Evolutionary conservation across 2,888 invertebrate genomes (phyloP), one percentile per base, ranked within the genome.

Genomic region (Boloria euphrosyne): DNA sequence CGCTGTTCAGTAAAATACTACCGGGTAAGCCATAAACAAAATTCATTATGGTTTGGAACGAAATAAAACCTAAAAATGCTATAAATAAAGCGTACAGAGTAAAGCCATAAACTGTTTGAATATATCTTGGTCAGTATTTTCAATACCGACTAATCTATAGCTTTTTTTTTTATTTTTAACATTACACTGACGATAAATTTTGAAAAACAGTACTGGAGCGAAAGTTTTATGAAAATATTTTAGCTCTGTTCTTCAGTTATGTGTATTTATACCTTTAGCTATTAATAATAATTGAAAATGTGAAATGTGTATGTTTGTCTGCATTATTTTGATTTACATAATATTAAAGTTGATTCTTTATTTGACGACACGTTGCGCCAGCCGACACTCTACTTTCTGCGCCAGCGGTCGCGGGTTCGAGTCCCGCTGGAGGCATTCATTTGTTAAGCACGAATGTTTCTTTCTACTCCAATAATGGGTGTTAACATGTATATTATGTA

Each of bases 41-140:
- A 76, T 78, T 76, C 75, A 76, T 75, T 72, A 75, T 76, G 68
- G 66, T 69, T 72, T 67, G 73, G 68, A 53, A 27, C 47, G 58
- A 69, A 71, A 67, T 70, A 69, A 68, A 66, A 52, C 52, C 71
- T 74, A 74, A 73, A 74, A 73, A 66, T 47, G 64, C 71, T 68
- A 75, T 77, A 78, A 78, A 78, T 75, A 72, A 65, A 58, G 70
- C 59, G 70, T 70, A 67, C 68, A 65, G 66, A 69, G 59, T 68
- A 70, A 70, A 66, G 74, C 74, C 67, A 74, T 76, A 76, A 76
- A 78, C 71, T 72, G 71, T 53, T 66, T 64, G 73, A 71, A 75
- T 75, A 75, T 75, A 77, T 73, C 75, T 75, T 74, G 67, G 71
- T 71, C 74, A 75, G 76, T 72, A 74, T 76, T 76, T 78, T 77